These are phyloP conservation scores for Cerastis leucographa DNA, from an alignment of 2,888 invertebrate species.

Conservation along the genomic window DNA sequence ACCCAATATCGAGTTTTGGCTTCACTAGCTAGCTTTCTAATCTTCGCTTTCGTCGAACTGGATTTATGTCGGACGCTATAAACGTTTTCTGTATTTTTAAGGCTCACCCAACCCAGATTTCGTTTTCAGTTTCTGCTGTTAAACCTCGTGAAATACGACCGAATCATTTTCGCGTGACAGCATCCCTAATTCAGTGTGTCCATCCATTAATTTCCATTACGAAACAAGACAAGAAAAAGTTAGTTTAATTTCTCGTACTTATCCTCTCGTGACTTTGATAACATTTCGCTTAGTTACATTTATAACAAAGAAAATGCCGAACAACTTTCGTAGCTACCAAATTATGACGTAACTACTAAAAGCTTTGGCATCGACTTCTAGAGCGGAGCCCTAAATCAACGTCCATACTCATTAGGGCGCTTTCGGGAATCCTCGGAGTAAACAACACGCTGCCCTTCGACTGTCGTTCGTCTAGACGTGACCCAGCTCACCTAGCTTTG, in stretches of 20 bases:
- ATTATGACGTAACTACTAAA: constrained; percentile 79
- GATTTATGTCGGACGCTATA: constrained; percentile 80
- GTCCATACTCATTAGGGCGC: constrained; percentile 77
- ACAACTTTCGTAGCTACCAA: constrained; percentile 68
- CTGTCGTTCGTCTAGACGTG: constrained; percentile 76
- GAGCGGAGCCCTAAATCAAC: constrained; percentile 75
- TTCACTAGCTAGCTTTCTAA: constrained; percentile 88
- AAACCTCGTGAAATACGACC: constrained; percentile 39
- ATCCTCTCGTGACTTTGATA: constrained; percentile 54
- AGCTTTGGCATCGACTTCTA: constrained; percentile 72
- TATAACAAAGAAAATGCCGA: constrained; percentile 54
- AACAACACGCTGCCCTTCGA: constrained; percentile 75
- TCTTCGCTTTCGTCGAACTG: constrained; percentile 86
- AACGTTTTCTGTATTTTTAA: constrained; percentile 68
- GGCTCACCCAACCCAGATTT: constrained; percentile 33
- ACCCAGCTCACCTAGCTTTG: constrained; percentile 72
- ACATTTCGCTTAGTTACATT: constrained; percentile 56
- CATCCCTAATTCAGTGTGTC: constrained; percentile 50
- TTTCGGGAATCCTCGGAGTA: constrained; percentile 72
- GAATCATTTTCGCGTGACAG: constrained; percentile 57
- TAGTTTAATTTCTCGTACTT: constrained; percentile 57
- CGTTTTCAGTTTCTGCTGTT: constrained; percentile 42
- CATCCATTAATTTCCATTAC: constrained; percentile 64
- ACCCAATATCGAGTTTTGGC: constrained; percentile 91
- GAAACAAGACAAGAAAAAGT: constrained; percentile 53